Conservation (phyloP, 37 sponge, comb jelly and placozoan species). For the Aplysina aerophoba region DNA sequence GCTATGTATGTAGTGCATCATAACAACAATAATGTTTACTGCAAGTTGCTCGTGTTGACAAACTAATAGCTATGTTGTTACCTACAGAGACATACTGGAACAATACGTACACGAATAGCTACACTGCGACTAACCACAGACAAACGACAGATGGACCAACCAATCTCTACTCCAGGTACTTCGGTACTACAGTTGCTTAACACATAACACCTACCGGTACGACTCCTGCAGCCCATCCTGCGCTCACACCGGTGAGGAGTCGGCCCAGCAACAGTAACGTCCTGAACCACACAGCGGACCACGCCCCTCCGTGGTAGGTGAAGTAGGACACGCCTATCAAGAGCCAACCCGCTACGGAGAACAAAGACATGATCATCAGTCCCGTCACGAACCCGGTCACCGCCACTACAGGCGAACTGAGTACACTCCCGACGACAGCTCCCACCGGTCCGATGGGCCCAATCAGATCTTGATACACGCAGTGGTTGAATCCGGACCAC, state of each 20-base stretch:
- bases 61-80: too few species aligned
- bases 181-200: too few species aligned
- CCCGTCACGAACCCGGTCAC: slow-evolving; percentile 52
- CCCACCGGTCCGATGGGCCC: slow-evolving; percentile 47
- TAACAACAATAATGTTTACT: too few species aligned
- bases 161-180: too few species aligned
- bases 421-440: slow-evolving; percentile 52
- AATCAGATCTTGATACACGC: background rate
- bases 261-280: slow-evolving; percentile 50
- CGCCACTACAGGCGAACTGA: background rate
- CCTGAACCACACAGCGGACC: background rate
- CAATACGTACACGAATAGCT: too few species aligned
- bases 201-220: slow-evolving; percentile 66
- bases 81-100: too few species aligned
- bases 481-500: background rate
- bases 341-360: slow-evolving; percentile 54
- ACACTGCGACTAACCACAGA: too few species aligned
- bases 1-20: too few species aligned
- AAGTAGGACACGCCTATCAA: slow-evolving; percentile 19
- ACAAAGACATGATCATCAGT: slow-evolving; percentile 42
- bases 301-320: background rate
- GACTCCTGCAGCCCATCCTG: slow-evolving; percentile 54
- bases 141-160: too few species aligned
- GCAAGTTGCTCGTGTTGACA: too few species aligned
- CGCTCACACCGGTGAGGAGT: slow-evolving; percentile 57